Evolutionary conservation across 2,113 vertebrate species (phyloP).

Genomic region (Gallinago jamesoni): DNA sequence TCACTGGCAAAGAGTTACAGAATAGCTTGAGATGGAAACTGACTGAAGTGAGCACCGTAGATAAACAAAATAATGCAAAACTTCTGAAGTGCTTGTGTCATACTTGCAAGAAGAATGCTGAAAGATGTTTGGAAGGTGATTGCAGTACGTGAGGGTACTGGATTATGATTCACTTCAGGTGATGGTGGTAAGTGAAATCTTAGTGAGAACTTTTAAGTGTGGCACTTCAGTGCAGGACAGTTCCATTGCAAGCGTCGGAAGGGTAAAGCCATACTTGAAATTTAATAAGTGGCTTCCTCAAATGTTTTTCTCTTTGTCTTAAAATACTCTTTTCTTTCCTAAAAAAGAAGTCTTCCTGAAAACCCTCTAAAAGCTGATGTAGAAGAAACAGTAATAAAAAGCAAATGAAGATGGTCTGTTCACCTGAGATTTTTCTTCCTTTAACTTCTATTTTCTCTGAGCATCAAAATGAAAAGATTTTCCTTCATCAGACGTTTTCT

Average conservation of each 20-base stretch:
- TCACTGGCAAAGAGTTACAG: neutral
- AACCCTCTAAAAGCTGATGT: neutral
- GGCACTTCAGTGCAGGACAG: neutral
- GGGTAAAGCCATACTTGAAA: neutral
- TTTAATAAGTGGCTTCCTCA: neutral
- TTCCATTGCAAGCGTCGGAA: neutral
- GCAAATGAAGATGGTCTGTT: neutral
- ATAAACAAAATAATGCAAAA: neutral
- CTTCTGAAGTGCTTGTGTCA: neutral
- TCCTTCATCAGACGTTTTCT: neutral
- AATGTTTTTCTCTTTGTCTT: neutral
- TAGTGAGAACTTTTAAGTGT: neutral
- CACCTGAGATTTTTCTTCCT: neutral
- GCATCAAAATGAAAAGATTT: neutral
- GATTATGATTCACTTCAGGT: neutral
- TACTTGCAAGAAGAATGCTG: neutral
- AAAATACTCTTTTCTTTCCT: neutral
- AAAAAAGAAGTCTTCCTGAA: neutral
- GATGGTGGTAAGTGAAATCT: neutral
- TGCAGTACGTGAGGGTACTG: neutral
- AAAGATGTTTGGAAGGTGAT: neutral
- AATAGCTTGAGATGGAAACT: neutral
- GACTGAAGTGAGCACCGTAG: neutral
- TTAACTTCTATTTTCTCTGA: neutral
- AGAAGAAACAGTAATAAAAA: neutral